Evolutionary conservation across 2,888 invertebrate genomes (phyloP).

Genomic region (Plagiodera versicolora): DNA sequence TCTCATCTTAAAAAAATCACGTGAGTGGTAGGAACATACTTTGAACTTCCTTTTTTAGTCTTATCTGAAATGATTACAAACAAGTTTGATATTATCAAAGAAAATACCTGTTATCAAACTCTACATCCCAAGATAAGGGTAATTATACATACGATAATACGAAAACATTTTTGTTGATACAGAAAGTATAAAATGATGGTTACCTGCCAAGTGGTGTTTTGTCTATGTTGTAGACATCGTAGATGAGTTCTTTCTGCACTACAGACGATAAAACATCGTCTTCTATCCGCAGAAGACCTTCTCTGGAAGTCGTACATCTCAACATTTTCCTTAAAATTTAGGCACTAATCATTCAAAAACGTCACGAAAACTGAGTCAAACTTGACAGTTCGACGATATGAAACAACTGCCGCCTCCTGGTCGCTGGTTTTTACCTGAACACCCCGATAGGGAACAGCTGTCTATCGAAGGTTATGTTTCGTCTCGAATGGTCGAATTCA

Average conservation of each 20-base stretch:
- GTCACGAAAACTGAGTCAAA: conserved; percentile 24
- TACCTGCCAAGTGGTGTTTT: conserved; percentile 84
- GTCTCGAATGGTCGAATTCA: conserved; percentile 25
- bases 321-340: conserved; percentile 52
- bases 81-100: too few relatives aligned
- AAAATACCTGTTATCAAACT: too few relatives aligned
- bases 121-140: too few relatives aligned
- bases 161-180: too few relatives aligned
- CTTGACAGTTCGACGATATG: conserved; percentile 22
- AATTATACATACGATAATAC: too few relatives aligned
- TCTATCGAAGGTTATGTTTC: conserved; percentile 35
- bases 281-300: conserved; percentile 73
- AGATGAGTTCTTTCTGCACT: conserved; percentile 73
- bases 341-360: conserved; percentile 21
- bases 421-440: conserved; percentile 29
- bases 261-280: conserved; percentile 69
- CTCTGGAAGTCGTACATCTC: conserved; percentile 63
- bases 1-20: too few relatives aligned
- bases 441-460: conserved; percentile 35
- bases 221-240: conserved; percentile 77
- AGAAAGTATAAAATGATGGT: conserved; percentile 44
- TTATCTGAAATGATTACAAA: too few relatives aligned
- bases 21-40: too few relatives aligned
- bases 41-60: too few relatives aligned
- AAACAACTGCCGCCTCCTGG: conserved; percentile 23